Evolutionary conservation across 1,140 invertebrate genomes (phyloP).

Genomic region (Carposina sasakii): DNA sequence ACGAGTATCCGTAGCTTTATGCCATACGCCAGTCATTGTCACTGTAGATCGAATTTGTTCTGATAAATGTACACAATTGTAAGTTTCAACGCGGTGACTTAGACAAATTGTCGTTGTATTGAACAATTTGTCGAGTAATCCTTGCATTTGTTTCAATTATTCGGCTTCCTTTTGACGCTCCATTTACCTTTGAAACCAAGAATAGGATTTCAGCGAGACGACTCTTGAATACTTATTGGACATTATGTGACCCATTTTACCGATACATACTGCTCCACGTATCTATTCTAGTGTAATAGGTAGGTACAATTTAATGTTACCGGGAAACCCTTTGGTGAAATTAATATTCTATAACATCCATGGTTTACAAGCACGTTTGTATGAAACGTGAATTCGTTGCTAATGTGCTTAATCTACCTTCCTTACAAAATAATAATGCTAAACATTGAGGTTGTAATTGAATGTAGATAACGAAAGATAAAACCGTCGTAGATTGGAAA

Average conservation of each 20-base stretch:
- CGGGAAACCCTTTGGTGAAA: conserved; percentile 21
- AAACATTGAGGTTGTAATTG: too few species aligned
- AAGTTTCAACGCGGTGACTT: conserved; percentile 48
- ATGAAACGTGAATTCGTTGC: too few species aligned
- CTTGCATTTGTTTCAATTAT: conserved; percentile 71
- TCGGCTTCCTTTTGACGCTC: conserved; percentile 46
- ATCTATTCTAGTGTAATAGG: too few species aligned
- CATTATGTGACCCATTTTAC: conserved; percentile 25
- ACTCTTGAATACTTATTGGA: conserved; percentile 44
- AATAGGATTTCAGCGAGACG: conserved; percentile 46
- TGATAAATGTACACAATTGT: conserved; percentile 53
- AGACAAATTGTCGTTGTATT: conserved; percentile 68
- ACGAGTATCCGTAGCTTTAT: too few species aligned
- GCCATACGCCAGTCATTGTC: too few species aligned
- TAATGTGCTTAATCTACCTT: too few species aligned
- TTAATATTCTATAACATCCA: conserved; percentile 28
- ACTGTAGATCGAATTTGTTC: conserved; percentile 34
- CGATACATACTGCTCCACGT: too few species aligned
- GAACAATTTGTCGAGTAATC: conserved; percentile 70
- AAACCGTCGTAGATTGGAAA: too few species aligned
- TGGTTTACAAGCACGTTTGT: conserved; percentile 12
- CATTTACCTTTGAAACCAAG: conserved; percentile 54
- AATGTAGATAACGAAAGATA: too few species aligned
- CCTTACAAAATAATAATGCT: too few species aligned
- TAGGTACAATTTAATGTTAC: too few species aligned